Evolutionary conservation across 2,797 vertebrate species (phyloP), one percentile per base, ranked within the genome.

Genomic region (Loris lydekkerianus): DNA sequence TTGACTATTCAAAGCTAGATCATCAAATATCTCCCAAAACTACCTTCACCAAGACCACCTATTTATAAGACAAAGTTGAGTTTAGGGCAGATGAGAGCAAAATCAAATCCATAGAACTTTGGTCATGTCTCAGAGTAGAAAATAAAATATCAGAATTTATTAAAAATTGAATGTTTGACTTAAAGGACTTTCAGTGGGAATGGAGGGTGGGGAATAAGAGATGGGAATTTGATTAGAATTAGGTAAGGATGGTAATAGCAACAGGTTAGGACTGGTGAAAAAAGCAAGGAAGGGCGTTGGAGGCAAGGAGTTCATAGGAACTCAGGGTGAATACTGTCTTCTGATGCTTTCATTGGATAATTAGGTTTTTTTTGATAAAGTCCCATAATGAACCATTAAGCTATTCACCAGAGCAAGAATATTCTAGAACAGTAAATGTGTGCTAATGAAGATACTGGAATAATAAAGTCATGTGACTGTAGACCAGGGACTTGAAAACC

Each of bases 181-280:
- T 86, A 70, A 86, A 78, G 11, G 5, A 46, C 8, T 91, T 70
- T 80, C 11, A 65, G 1, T 40, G 10, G 20, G 5, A 93, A 0
- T 6, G 23, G 60, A 10, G 81, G 14, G 5, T 1, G 7, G 3
- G 14, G 2, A 60, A 70, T 2, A 27, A 1, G 3, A 3, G 1
- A 40, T 20, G 15, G 20, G 25, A 73, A 27, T 3, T 91, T 84
- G 5, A 84, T 73, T 69, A 49, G 10, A 4, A 65, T 17, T 73
- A 9, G 31, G 10, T 60, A 75, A 65, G 10, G 3, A 37, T 69
- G 13, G 72, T 61, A 61, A 70, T 21, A 11, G 10, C 21, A 61
- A 37, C n/a, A 63, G 2, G 76, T 46, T 67, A 86, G 23, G 0
- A 1, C 11, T 58, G 14, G 20, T 63, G 56, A 15, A 84, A 56